These are phyloP conservation scores for Anisognathus igniventris DNA, from an alignment of 2,797 vertebrate genomes.

Conservation along the genomic window DNA sequence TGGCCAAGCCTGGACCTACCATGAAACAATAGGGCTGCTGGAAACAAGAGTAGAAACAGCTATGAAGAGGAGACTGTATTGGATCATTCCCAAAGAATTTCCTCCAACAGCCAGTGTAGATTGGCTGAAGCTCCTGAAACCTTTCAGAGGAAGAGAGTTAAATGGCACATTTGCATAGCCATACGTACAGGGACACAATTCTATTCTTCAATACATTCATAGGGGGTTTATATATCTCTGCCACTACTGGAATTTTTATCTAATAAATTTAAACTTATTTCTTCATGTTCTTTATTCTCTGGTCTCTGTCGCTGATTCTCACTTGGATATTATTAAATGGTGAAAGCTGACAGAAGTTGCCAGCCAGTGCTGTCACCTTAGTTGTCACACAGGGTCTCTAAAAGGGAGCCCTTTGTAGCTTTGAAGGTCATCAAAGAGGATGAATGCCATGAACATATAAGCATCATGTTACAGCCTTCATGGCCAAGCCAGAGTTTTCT, in stretches of 20 bases:
- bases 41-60: neutral
- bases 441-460: neutral
- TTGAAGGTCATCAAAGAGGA: neutral
- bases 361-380: neutral
- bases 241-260: neutral
- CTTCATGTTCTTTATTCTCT: neutral
- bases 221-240: neutral
- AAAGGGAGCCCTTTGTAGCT: neutral
- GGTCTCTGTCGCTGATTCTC: accelerated
- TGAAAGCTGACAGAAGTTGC: neutral
- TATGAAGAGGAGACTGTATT: neutral
- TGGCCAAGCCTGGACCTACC: neutral
- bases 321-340: neutral
- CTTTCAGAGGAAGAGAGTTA: neutral
- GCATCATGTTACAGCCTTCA: neutral
- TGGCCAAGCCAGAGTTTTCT: neutral
- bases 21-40: neutral
- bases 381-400: neutral
- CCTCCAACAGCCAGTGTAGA: neutral
- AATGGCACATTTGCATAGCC: neutral
- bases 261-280: neutral
- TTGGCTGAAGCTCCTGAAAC: neutral
- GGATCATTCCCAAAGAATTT: neutral
- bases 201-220: neutral
- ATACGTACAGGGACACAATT: accelerated